Evolutionary conservation across 2,888 invertebrate species (phyloP).

Genomic region (Acanthopleura granulata): DNA sequence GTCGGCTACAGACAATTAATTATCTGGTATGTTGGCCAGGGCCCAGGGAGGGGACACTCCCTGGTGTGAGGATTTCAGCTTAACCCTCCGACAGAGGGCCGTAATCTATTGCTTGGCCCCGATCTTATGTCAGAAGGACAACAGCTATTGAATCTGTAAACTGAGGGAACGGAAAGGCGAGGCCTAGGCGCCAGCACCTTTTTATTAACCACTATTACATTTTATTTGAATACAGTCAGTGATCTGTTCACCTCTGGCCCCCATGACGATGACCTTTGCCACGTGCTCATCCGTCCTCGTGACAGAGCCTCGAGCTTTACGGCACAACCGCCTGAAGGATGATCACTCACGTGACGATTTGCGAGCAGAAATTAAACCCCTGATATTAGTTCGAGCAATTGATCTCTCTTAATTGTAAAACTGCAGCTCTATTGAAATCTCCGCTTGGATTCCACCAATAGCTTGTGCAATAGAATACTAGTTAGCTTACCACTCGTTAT

Average conservation of each 20-base stretch:
- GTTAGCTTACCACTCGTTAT: no score
- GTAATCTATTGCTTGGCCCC: background rate
- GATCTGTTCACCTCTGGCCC: background rate
- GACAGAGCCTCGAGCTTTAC: background rate
- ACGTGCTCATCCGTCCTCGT: background rate
- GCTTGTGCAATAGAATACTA: no score
- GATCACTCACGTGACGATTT: constrained; percentile 5
- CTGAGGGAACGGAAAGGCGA: background rate
- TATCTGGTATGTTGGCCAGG: background rate
- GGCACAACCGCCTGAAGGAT: background rate
- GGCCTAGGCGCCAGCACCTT: constrained; percentile 13
- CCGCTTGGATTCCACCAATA: no score
- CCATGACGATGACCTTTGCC: constrained; percentile 2
- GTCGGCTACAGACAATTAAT: constrained; percentile 6
- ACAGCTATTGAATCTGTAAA: background rate
- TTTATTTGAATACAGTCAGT: constrained; percentile 16
- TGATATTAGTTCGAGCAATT: background rate
- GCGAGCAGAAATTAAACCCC: background rate
- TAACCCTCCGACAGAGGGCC: background rate
- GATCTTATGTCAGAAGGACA: constrained; percentile 13
- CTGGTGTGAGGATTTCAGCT: background rate
- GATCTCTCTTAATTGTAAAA: background rate
- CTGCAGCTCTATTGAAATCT: no score
- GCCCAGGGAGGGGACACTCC: background rate
- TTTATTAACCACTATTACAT: constrained; percentile 14